These are phyloP conservation scores for Trichonephila clavata DNA, from an alignment of 1,140 invertebrate species.

Conservation along the genomic window DNA sequence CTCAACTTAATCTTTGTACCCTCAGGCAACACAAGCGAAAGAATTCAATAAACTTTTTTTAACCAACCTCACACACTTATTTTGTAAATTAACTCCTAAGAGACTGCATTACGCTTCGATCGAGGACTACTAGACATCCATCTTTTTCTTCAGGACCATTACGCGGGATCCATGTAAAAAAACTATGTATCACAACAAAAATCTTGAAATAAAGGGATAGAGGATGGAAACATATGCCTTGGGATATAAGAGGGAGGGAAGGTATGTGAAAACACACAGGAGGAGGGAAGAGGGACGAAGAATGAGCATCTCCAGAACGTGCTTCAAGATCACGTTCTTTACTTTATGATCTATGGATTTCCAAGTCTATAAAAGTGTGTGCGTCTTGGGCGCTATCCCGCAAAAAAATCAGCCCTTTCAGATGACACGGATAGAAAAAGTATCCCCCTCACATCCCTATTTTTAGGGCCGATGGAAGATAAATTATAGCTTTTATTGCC, in stretches of 20 bases:
- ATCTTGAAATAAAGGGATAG: neutral
- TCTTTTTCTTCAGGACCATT: neutral
- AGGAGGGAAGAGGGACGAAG: neutral
- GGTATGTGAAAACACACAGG: neutral
- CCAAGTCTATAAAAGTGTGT: constrained; percentile 63
- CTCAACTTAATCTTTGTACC: neutral
- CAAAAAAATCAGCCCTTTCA: constrained; percentile 66
- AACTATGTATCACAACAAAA: constrained; percentile 3
- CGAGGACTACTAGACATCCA: neutral
- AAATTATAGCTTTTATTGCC: constrained; percentile 75
- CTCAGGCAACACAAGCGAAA: neutral
- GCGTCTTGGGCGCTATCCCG: constrained; percentile 38
- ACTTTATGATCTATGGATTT: constrained; percentile 74
- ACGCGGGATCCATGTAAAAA: neutral
- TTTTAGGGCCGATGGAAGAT: constrained; percentile 70
- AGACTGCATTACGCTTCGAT: neutral
- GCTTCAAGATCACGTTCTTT: constrained; percentile 67
- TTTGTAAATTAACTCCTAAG: neutral
- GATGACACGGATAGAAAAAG: constrained; percentile 65
- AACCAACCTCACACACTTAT: neutral
- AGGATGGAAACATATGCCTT: neutral
- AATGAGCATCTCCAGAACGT: constrained; percentile 46
- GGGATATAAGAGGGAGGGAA: constrained; percentile 2
- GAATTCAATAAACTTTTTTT: neutral
- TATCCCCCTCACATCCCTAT: constrained; percentile 52